Evolutionary conservation across 2,888 invertebrate species (phyloP).

Genomic region (Drosophila siamana): DNA sequence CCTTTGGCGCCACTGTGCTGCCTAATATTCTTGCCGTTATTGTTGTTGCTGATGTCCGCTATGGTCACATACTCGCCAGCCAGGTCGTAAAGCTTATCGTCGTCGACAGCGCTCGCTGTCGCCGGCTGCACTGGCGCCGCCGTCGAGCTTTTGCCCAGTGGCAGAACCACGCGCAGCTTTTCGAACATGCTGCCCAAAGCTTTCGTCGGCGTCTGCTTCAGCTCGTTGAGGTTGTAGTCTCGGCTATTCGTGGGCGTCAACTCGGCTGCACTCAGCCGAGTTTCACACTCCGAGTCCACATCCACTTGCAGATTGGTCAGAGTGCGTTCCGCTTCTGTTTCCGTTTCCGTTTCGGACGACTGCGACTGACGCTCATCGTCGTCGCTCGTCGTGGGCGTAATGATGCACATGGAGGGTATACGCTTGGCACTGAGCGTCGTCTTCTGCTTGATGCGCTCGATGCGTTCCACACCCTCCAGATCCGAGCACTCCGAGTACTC

Average conservation of each 20-base stretch:
- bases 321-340: conserved; percentile 67
- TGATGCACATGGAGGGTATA: conserved; percentile 96
- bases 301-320: conserved; percentile 87
- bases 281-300: conserved; percentile 47
- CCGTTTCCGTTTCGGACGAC: conserved; percentile 34
- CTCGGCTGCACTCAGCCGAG: conserved; percentile 47
- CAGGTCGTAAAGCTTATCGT: conserved; percentile 72
- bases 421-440: conserved; percentile 94
- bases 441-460: conserved; percentile 93
- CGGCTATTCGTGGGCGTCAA: conserved; percentile 69
- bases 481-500: conserved; percentile 95
- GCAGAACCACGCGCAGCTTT: conserved; percentile 89
- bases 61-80: conserved; percentile 94
- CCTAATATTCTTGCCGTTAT: conserved; percentile 86
- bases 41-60: conserved; percentile 92
- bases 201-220: conserved; percentile 80
- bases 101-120: no score
- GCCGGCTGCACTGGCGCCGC: conserved; percentile 87
- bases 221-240: conserved; percentile 84
- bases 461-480: conserved; percentile 94
- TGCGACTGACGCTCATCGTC: conserved; percentile 88
- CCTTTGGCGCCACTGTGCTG: conserved; percentile 45
- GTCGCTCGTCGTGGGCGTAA: conserved; percentile 94
- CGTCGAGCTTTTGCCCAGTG: conserved; percentile 85
- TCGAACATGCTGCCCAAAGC: conserved; percentile 91